Evolutionary conservation across 2,113 vertebrate species (phyloP).

Genomic region (sheep (Ovis aries)): DNA sequence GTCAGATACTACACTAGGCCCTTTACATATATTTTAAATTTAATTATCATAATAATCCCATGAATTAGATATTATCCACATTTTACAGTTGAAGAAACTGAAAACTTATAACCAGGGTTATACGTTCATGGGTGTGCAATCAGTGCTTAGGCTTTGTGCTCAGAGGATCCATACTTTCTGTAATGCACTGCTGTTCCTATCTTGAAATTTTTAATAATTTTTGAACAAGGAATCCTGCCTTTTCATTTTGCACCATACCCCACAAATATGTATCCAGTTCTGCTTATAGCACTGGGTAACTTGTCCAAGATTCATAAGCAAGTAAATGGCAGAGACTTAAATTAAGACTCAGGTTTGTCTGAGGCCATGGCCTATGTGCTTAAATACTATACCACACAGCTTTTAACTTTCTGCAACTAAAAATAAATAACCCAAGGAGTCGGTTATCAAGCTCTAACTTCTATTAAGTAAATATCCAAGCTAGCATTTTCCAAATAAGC

Average conservation of each 20-base stretch:
- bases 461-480: conserved; percentile 5
- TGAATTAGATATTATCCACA: neutral
- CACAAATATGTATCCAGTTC: neutral
- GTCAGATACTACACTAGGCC: neutral
- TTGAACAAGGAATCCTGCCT: neutral
- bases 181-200: neutral
- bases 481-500: neutral
- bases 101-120: neutral
- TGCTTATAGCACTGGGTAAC: neutral
- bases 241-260: conserved; percentile 3
- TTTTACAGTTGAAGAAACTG: neutral
- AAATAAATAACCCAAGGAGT: neutral
- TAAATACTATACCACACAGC: neutral
- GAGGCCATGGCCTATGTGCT: neutral
- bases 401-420: neutral
- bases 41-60: neutral
- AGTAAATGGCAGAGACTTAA: neutral
- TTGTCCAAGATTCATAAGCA: neutral
- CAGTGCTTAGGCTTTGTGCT: neutral
- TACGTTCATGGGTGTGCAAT: neutral
- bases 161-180: neutral
- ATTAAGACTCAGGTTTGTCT: conserved; percentile 6
- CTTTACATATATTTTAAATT: neutral
- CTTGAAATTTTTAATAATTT: conserved; percentile 11
- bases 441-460: neutral